Percentiles rank a stretch among this genome's conserved stretches.
Evolutionary conservation across 2,888 invertebrate species (phyloP).

Genomic region (Aporophyla lueneburgensis): DNA sequence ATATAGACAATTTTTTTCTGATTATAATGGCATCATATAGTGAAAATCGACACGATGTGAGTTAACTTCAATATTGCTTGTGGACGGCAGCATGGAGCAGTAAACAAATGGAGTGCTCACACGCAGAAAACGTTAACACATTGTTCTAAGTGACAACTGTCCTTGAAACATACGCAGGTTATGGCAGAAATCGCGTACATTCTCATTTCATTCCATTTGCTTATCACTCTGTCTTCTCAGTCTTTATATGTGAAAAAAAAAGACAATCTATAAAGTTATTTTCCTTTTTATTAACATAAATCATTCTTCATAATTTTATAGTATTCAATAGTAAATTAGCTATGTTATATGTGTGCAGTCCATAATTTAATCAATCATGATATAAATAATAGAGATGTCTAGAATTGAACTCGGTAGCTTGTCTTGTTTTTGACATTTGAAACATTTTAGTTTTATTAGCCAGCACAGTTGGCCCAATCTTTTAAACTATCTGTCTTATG

Average conservation of each 20-base stretch:
- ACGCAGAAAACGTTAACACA: not conserved
- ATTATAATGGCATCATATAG: no score
- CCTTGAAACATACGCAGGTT: slow-evolving; percentile 34
- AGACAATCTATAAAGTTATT: slow-evolving; percentile 39
- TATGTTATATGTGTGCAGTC: not conserved
- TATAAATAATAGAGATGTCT: not conserved
- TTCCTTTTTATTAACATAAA: slow-evolving; percentile 1
- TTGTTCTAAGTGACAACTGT: slow-evolving; percentile 18
- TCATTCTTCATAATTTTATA: slow-evolving; percentile 1
- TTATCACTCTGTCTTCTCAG: slow-evolving; percentile 44
- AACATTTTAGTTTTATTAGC: not conserved
- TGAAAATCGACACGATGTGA: no score
- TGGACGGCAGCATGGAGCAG: slow-evolving; percentile 17
- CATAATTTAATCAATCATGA: not conserved
- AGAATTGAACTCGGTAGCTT: slow-evolving; percentile 22
- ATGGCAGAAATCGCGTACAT: slow-evolving; percentile 11
- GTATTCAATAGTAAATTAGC: slow-evolving; percentile 6
- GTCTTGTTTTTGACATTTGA: slow-evolving; percentile 24
- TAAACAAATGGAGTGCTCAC: slow-evolving; percentile 52
- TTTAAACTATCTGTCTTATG: not conserved
- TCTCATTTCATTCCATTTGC: slow-evolving; percentile 54
- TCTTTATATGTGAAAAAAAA: slow-evolving; percentile 27
- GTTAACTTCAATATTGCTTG: no score
- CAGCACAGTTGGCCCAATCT: not conserved
- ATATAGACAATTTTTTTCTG: no score